Evolutionary conservation across 2,888 invertebrate genomes (phyloP).

Genomic region (Drosophila emarginata): DNA sequence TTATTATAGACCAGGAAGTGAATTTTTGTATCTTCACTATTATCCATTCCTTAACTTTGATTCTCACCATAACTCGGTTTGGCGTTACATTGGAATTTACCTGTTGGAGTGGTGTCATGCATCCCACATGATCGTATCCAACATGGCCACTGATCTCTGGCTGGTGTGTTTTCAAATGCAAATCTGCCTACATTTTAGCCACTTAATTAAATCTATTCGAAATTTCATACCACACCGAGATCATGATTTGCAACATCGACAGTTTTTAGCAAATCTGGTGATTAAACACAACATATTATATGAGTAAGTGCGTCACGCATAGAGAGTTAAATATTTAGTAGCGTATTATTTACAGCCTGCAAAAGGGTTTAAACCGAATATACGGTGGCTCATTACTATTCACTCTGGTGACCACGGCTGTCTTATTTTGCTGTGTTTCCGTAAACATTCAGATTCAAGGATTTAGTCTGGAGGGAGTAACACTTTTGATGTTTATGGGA

Average conservation of each 20-base stretch:
- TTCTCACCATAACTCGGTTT: conserved; percentile 30
- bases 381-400: conserved; percentile 49
- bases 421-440: conserved; percentile 42
- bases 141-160: conserved; percentile 58
- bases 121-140: conserved; percentile 40
- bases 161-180: conserved; percentile 63
- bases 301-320: conserved; percentile 18
- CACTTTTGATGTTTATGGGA: conserved; percentile 35
- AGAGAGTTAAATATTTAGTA: too few relatives aligned
- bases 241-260: conserved; percentile 27
- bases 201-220: conserved; percentile 54
- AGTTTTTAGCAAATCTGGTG: conserved; percentile 42
- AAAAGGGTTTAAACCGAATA: conserved; percentile 46
- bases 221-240: conserved; percentile 49
- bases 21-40: conserved; percentile 4
- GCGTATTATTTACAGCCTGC: conserved; percentile 27
- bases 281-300: conserved; percentile 30
- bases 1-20: conserved; percentile 1
- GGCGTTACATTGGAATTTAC: conserved; percentile 45
- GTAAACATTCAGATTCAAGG: conserved; percentile 43
- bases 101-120: conserved; percentile 50
- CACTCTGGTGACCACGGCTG: conserved; percentile 42
- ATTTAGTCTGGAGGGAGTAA: conserved; percentile 36
- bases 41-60: conserved; percentile 43
- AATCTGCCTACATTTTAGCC: conserved; percentile 74